Conservation (phyloP, 2,888 invertebrate species). For the Aleiodes testaceus region DNA sequence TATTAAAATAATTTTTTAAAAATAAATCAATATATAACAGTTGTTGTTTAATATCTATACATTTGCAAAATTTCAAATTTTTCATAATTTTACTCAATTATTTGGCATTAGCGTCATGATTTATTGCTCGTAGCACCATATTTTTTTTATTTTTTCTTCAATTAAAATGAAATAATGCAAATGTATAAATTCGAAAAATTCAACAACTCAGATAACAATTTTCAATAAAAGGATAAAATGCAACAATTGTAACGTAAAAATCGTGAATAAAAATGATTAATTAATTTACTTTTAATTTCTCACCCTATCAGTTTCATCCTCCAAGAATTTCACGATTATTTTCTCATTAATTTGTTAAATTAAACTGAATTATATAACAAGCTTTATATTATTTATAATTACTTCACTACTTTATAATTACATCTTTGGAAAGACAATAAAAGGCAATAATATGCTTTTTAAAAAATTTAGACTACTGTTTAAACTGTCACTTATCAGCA, state of each 20-base stretch:
- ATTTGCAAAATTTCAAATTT: not conserved
- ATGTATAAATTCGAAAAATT: not conserved
- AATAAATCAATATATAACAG: constrained; percentile 65
- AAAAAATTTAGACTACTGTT: constrained; percentile 16
- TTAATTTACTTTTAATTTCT: not conserved
- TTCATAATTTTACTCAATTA: not conserved
- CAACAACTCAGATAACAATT: constrained; percentile 37
- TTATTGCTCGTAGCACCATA: too few species aligned
- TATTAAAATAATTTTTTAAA: constrained; percentile 51
- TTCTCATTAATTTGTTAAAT: constrained; percentile 17
- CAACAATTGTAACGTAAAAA: constrained; percentile 49
- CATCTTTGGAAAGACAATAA: constrained; percentile 68
- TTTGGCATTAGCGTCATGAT: too few species aligned
- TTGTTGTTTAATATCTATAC: constrained; percentile 37
- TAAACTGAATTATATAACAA: constrained; percentile 49
- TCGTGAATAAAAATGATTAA: constrained; percentile 10
- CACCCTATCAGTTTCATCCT: too few species aligned
- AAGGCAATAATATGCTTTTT: constrained; percentile 48
- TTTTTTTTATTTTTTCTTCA: too few species aligned
- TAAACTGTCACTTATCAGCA: constrained; percentile 11
- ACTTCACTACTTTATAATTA: constrained; percentile 58
- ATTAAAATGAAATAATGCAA: not conserved
- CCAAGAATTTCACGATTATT: not conserved
- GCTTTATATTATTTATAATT: constrained; percentile 54
- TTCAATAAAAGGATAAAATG: constrained; percentile 59